Evolutionary conservation across 2,797 vertebrate genomes (phyloP).

Genomic region (Ispidina lecontei): DNA sequence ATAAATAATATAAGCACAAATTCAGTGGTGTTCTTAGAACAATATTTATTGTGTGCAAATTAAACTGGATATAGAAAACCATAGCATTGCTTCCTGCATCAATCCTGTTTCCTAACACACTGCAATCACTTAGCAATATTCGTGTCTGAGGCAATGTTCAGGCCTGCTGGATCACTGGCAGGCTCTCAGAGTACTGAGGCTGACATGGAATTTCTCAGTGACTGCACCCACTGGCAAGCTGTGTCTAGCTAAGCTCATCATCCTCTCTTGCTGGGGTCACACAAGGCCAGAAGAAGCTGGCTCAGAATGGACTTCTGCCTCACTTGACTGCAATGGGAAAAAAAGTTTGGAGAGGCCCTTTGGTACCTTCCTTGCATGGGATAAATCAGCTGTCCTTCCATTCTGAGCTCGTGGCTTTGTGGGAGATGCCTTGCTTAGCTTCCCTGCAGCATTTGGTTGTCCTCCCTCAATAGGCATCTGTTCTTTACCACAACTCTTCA

Average conservation of each 20-base stretch:
- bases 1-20: not conserved
- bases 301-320: not conserved
- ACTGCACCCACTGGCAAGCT: slow-evolving; percentile 44
- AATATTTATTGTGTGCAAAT: not conserved
- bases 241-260: not conserved
- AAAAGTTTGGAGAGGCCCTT: not conserved
- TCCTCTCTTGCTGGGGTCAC: not conserved
- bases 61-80: not conserved
- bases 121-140: not conserved
- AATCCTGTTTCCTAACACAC: not conserved
- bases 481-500: not conserved
- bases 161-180: not conserved
- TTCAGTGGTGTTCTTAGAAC: not conserved
- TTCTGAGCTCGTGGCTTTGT: not conserved
- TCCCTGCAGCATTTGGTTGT: not conserved
- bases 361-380: not conserved
- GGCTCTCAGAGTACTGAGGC: not conserved
- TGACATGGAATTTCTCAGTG: not conserved
- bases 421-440: not conserved
- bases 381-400: not conserved
- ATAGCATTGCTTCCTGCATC: not conserved
- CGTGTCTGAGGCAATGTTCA: not conserved
- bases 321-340: not conserved
- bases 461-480: not conserved
- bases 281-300: not conserved